phyloP scores from a whole-genome alignment of 2,888 invertebrate genomes.

The Callimorpha dominula region DNA sequence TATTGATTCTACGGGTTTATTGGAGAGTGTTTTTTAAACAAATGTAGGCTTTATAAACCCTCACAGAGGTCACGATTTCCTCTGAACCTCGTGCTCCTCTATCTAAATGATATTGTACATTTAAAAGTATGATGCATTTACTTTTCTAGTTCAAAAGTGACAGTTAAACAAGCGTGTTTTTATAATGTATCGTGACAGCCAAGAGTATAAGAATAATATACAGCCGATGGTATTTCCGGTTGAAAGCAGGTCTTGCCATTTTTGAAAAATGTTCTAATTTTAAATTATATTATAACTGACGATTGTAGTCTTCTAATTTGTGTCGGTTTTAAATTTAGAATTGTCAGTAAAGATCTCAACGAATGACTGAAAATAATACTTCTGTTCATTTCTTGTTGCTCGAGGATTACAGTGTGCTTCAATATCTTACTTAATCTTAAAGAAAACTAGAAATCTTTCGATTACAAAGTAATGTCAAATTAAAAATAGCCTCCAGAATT shows the following conservation, averaged over 20 bases:
- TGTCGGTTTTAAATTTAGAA: too few relatives aligned
- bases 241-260: neutral
- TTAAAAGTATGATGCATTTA: constrained; percentile 10
- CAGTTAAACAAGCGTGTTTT: constrained; percentile 11
- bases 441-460: neutral
- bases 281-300: neutral
- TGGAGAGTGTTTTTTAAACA: too few relatives aligned
- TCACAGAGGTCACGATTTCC: too few relatives aligned
- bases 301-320: neutral
- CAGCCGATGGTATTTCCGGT: neutral
- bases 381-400: too few relatives aligned
- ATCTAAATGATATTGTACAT: constrained; percentile 3
- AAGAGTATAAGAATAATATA: neutral
- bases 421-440: too few relatives aligned
- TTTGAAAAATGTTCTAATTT: neutral
- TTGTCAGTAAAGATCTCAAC: too few relatives aligned
- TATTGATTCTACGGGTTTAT: too few relatives aligned
- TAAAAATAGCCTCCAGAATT: too few relatives aligned
- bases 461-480: neutral
- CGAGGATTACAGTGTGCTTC: too few relatives aligned
- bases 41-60: too few relatives aligned
- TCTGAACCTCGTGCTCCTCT: too few relatives aligned
- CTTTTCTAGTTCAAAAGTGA: constrained; percentile 23
- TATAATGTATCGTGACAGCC: constrained; percentile 21
- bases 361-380: too few relatives aligned